Evolutionary conservation across 1,140 invertebrate species (phyloP).

Genomic region (Hycleus phaleratus): DNA sequence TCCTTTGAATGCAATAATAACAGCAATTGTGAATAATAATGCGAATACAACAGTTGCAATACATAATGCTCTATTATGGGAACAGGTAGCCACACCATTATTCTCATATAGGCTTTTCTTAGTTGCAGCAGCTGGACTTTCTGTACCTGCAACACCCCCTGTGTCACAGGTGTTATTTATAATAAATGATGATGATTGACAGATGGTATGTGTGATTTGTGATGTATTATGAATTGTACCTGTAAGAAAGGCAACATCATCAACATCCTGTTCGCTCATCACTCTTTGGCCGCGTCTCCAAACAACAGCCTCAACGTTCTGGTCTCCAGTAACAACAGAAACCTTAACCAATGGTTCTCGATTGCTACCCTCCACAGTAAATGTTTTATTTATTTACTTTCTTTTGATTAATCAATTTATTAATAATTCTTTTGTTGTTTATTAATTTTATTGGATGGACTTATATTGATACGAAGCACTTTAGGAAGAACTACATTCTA

Average conservation of each 20-base stretch:
- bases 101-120: slow-evolving; percentile 68
- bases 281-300: slow-evolving; percentile 38
- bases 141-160: slow-evolving; percentile 51
- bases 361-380: slow-evolving; percentile 35
- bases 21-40: slow-evolving; percentile 70
- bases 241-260: slow-evolving; percentile 87
- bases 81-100: slow-evolving; percentile 77
- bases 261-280: slow-evolving; percentile 84
- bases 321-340: slow-evolving; percentile 38
- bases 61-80: slow-evolving; percentile 72
- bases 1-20: slow-evolving; percentile 84
- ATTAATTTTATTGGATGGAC: slow-evolving; percentile 4
- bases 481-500: slow-evolving; percentile 15
- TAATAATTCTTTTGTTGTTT: background rate
- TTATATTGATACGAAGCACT: slow-evolving; percentile 14
- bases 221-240: slow-evolving; percentile 47
- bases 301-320: slow-evolving; percentile 41
- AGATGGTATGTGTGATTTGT: slow-evolving; percentile 36
- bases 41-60: slow-evolving; percentile 70
- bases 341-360: slow-evolving; percentile 40
- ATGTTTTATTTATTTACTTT: slow-evolving; percentile 14
- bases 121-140: slow-evolving; percentile 54
- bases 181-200: slow-evolving; percentile 32
- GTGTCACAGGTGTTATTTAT: slow-evolving; percentile 37
- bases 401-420: no score